Conservation (phyloP, 2,113 vertebrate species). For the Heteronetta atricapilla region DNA sequence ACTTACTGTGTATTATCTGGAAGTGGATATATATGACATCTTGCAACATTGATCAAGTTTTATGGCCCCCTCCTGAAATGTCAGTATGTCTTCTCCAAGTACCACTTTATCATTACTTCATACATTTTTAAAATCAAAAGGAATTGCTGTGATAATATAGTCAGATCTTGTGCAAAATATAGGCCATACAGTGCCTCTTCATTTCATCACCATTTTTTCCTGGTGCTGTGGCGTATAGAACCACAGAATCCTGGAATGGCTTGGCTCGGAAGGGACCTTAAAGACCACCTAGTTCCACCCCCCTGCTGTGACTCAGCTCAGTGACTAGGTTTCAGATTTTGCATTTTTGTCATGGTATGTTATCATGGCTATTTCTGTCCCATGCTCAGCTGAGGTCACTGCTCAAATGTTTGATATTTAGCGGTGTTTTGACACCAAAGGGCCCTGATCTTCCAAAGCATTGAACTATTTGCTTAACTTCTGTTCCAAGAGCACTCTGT, state of each 20-base stretch:
- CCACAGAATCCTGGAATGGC: neutral
- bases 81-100: neutral
- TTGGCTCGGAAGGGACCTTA: neutral
- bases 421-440: neutral
- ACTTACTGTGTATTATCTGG: neutral
- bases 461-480: neutral
- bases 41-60: neutral
- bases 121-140: neutral
- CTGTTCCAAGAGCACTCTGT: neutral
- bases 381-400: neutral
- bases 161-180: neutral
- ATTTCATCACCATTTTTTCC: neutral
- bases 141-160: neutral
- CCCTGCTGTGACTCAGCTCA: neutral
- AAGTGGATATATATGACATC: neutral
- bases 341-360: neutral
- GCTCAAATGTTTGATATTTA: neutral
- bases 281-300: neutral
- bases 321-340: neutral
- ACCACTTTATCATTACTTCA: too few relatives aligned
- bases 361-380: neutral
- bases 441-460: neutral
- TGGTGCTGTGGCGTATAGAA: neutral
- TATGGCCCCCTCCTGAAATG: neutral
- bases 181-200: neutral